Base-by-base conservation (phyloP, 2,113 vertebrate species). In the Petroica traversi region DNA sequence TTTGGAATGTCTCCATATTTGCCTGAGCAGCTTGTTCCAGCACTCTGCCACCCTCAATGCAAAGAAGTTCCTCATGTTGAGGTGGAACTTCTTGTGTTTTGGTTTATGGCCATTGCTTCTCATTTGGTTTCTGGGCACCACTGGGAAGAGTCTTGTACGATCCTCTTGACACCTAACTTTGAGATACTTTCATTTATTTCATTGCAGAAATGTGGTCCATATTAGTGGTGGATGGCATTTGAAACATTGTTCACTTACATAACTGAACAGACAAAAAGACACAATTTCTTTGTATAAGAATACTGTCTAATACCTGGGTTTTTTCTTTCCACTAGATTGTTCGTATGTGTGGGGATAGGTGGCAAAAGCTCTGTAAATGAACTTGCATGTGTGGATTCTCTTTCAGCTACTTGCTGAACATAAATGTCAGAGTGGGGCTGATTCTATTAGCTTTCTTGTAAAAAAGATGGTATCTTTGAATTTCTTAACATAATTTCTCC, bases 211-310 rank as follows among this genome's bases (percentile, higher is more conserved):
- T 94, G 36, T 54, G 8, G 55, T 89, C 58, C 20, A 33, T 77
- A 51, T 88, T 94, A 73, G 66, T 61, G 80, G 86, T 83, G 95
- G 85, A 76, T 92, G 67, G 55, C 49, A 22, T 85, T 78, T 94
- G 24, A 51, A 78, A 62, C 71, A 59, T 92, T 62, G 23, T 66
- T 96, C 85, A 71, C 80, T 91, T 94, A 92, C 8, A 51, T 41
- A 83, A 81, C 11, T 88, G 38, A 94, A 59, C 54, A 78, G 80
- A 68, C 61, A 66, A 85, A 85, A 92, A 43, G 33, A 49, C 26
- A 40, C 67, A 85, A n/a, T n/a, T n/a, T n/a, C n/a, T n/a, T n/a
- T n/a, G n/a, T n/a, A n/a, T n/a, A n/a, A n/a, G n/a, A n/a, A n/a
- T n/a, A n/a, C n/a, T n/a, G 68, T 43, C 45, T 52, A 86, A 18